A percentile compares a stretch with the other conserved stretches of the same genome.
Evolutionary conservation across 2,113 vertebrate species (phyloP).

Genomic region (Myrmecobius fasciatus): DNA sequence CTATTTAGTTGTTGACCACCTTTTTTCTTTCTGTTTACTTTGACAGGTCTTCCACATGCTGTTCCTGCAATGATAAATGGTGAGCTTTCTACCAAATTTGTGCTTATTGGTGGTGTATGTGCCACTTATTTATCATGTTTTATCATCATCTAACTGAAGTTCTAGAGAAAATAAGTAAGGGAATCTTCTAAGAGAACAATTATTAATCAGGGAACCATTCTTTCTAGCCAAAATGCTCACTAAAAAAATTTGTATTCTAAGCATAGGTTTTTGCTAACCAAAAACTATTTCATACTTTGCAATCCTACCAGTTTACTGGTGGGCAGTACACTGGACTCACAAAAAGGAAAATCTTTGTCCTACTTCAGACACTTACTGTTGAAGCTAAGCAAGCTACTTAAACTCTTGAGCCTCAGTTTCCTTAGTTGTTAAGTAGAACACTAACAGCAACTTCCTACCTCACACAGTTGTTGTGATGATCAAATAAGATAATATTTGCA

Average conservation of each 20-base stretch:
- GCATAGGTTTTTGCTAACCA: not conserved
- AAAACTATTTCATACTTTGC: not conserved
- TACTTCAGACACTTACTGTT: not conserved
- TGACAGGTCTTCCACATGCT: slow-evolving; percentile 17
- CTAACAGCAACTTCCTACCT: not conserved
- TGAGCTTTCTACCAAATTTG: slow-evolving; percentile 31
- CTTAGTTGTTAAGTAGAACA: not conserved
- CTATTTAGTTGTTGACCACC: not conserved
- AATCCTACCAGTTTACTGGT: not conserved
- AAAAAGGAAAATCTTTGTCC: not conserved
- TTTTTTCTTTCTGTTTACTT: not conserved
- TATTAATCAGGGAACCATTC: not conserved
- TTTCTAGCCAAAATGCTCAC: not conserved
- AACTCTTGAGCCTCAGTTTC: not conserved
- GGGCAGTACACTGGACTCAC: not conserved
- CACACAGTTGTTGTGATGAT: not conserved
- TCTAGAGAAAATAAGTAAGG: not conserved
- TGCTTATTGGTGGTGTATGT: not conserved
- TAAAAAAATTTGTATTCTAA: not conserved
- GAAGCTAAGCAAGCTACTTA: not conserved
- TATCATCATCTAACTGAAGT: not conserved
- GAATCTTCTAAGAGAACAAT: not conserved
- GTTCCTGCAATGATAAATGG: not conserved
- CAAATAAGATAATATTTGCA: not conserved
- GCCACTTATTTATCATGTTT: not conserved